Evolutionary conservation across 35 echinoderm and acorn worm species (phyloP), one percentile per base, ranked within the genome.

Genomic region (Ophioderma brevispina): DNA sequence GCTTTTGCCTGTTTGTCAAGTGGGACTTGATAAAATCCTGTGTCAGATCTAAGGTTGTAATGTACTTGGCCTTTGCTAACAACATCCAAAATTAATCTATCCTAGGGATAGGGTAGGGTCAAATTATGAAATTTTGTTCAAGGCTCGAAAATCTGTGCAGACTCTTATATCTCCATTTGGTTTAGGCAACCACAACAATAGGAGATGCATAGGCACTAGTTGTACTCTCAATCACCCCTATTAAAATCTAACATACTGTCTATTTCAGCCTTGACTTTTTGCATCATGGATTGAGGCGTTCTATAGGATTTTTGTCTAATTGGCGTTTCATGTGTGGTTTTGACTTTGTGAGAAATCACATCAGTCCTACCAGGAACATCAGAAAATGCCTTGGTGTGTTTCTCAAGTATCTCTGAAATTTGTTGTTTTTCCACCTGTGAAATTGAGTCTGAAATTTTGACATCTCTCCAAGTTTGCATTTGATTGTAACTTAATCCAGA

Each of bases 71-170:
- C 80, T n/a, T 38, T 77, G 77, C 37, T 32, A 35, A 18, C 39
- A 77, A 89, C 35, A 81, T 19, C 32, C 77, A 80, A 14, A 8
- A 25, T 39, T 35, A 6, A 79, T 88, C 86, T n/a, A 88, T 88
- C 5, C 86, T 36, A 42, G 86, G 86, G 13, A 88, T 88, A 31
- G 8, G 13, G 33, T 88, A 88, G 86, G 86, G 64, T 88, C 86
- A 79, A 88, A 78, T 42, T 78, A 33, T 14, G 70, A 78, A 40
- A 88, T 33, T 33, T 78, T 78, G 64, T 78, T 88, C 81, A 23
- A 31, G 0, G 32, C 80, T 40, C 14, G 76, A 23, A 13, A 89
- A 39, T 37, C n/a, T n/a, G n/a, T n/a, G n/a, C n/a, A n/a, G n/a
- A n/a, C n/a, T n/a, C n/a, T n/a, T n/a, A n/a, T n/a, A n/a, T n/a